phyloP scores from a whole-genome alignment of 2,797 vertebrate genomes.

The Numenius phaeopus region DNA sequence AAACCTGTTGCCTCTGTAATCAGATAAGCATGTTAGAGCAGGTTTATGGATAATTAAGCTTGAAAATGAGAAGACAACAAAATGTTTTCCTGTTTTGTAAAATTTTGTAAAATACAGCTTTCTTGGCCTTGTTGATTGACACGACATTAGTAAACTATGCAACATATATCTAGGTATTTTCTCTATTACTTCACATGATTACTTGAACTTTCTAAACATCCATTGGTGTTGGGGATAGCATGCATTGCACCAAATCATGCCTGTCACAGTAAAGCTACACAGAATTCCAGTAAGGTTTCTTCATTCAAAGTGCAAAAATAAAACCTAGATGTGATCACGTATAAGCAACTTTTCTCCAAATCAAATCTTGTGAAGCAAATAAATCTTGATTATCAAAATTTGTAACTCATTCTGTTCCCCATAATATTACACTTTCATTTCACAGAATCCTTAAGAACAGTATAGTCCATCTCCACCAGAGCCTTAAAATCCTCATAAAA shows the following conservation, averaged over 20 bases:
- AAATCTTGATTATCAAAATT: neutral
- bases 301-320: neutral
- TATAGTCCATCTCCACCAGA: neutral
- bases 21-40: neutral
- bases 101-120: neutral
- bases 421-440: neutral
- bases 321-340: neutral
- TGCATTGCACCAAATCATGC: neutral
- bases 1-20: neutral
- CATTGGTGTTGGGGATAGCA: accelerated
- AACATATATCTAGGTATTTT: neutral
- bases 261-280: neutral
- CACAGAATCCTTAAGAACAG: neutral
- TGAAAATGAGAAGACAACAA: neutral
- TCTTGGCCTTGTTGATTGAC: neutral
- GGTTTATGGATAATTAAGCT: neutral
- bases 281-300: neutral
- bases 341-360: neutral
- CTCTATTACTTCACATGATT: neutral
- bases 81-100: neutral
- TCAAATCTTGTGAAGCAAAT: neutral
- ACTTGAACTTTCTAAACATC: neutral
- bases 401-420: neutral
- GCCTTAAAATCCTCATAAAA: neutral
- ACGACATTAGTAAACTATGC: neutral